These are phyloP conservation scores for Coelopa frigida DNA, from an alignment of 1,140 invertebrate species.

Conservation along the genomic window DNA sequence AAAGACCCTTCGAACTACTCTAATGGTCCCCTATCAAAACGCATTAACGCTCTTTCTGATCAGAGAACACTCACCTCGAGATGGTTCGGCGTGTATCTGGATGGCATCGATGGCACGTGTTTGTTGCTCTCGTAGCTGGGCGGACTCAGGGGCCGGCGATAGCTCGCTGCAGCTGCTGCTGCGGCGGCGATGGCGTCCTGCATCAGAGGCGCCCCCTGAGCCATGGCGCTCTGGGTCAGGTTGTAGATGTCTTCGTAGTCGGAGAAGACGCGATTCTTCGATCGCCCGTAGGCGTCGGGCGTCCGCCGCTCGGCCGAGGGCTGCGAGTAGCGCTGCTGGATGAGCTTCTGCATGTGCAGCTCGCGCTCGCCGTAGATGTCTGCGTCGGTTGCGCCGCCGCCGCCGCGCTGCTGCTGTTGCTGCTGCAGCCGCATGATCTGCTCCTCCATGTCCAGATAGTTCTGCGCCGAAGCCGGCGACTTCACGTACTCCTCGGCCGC, in stretches of 20 bases:
- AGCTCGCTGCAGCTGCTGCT: too few relatives aligned
- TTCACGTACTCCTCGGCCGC: slow-evolving; percentile 12
- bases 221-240: slow-evolving; percentile 27
- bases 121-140: slow-evolving; percentile 43
- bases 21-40: too few relatives aligned
- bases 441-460: slow-evolving; percentile 36
- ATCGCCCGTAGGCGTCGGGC: slow-evolving; percentile 72
- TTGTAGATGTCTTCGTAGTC: slow-evolving; percentile 77
- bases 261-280: slow-evolving; percentile 51
- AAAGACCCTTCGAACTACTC: too few relatives aligned
- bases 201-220: slow-evolving; percentile 34
- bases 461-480: slow-evolving; percentile 8
- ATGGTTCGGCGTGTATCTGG: slow-evolving; percentile 41
- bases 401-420: slow-evolving; percentile 23
- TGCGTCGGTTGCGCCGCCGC: slow-evolving; percentile 19
- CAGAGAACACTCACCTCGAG: slow-evolving; percentile 43
- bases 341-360: slow-evolving; percentile 39
- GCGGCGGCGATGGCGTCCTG: too few relatives aligned
- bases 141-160: slow-evolving; percentile 43
- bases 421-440: slow-evolving; percentile 32
- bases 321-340: slow-evolving; percentile 30
- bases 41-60: too few relatives aligned
- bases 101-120: slow-evolving; percentile 36
- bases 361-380: slow-evolving; percentile 41
- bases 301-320: slow-evolving; percentile 57